Base-by-base conservation (phyloP, 2,113 vertebrate species). In the Tupaia chinensis region DNA sequence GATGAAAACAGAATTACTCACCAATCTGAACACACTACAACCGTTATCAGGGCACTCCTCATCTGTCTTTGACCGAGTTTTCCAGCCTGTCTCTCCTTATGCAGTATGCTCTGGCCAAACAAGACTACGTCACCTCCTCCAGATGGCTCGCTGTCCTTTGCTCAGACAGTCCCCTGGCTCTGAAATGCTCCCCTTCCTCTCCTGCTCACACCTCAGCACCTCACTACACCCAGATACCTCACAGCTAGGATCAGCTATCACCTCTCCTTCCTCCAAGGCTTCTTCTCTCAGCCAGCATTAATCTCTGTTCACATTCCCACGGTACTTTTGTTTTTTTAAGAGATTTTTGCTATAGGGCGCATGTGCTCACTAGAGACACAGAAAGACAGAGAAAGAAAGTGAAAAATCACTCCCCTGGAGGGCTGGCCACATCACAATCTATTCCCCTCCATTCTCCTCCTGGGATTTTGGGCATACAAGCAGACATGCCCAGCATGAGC, bases 1-100 rank as follows among this genome's bases (percentile, higher is more conserved):
- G 53, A 85, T 91, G 53, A 88, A 93, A 84, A 86, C 29, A 68
- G 53, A 94, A 83, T 92, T 74, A 84, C 32, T 92, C 20, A 87
- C n/a, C 17, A 86, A 63, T 7, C 69, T 78, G 93, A 95, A 65
- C 7, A 60, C 76, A 5, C 85, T 88, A 58, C 9, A 81, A 68
- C 5, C 23, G 44, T 72, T 56, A 90, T 2, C 60, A 58, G 44
- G 32, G 91, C 44, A 81, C 29, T 92, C 27, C 19, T 91, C 69
- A 5, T 53, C 25, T 73, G 63, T 54, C 68, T 85, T 83, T 83
- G 69, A 60, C 16, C 53, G 66, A 78, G 44, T 83, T 89, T 77
- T 72, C 80, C 61, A 89, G 70, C 5, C 19, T 82, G 29, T 72
- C 29, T 83, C 93, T 89, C 76, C 58, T 80, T 61, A 68, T 20